Evolutionary conservation across 2,113 vertebrate species (phyloP), one percentile per base, ranked within the genome.

Genomic region (Amphiprion ocellaris): DNA sequence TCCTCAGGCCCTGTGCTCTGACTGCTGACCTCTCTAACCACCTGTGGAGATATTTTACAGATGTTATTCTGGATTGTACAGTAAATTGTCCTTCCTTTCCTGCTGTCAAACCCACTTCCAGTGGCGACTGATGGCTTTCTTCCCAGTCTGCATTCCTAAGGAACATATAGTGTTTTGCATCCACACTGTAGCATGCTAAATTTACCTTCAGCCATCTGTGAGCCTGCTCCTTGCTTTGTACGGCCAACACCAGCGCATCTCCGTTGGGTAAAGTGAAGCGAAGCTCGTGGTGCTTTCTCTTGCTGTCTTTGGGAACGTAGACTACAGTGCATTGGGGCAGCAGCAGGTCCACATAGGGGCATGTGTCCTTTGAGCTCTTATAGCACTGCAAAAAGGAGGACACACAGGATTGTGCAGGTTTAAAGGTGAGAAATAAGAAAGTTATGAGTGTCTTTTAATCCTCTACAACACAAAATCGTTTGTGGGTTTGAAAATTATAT

Each of bases 191-290:
- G 23, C 26, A 4, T 50, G 56, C 21, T 61, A 39, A 72, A 52
- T 75, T 84, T 94, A 99, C 98, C 95, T 96, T 96, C 46, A 99
- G 94, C 98, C 98, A 99, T 79, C 95, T 95, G 75, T 99, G 97
- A 0, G 98, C 98, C 90, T 99, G 98, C 87, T 99, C 98, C 68
- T 95, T 97, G 95, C 97, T 99, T 89, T 98, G 98, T 64, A 97
- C 96, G 0, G 97, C 97, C 84, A 99, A 87, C 79, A 99, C 97
- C 88, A 99, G 89, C 0, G 94, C 92, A 71, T 99, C 97, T 0
- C 97, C 94, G 1, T 96, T 96, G 0, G 96, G 96, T 74, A 97
- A 89, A 0, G 96, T 96, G 92, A 99, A 99, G 7, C 97, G 96
- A 47, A 99, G 95, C 90, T 99, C 98, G 0, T 99, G 97, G 80